These are phyloP conservation scores for Gadopsis bispinosus DNA, from an alignment of 2,797 vertebrate species.

Conservation along the genomic window DNA sequence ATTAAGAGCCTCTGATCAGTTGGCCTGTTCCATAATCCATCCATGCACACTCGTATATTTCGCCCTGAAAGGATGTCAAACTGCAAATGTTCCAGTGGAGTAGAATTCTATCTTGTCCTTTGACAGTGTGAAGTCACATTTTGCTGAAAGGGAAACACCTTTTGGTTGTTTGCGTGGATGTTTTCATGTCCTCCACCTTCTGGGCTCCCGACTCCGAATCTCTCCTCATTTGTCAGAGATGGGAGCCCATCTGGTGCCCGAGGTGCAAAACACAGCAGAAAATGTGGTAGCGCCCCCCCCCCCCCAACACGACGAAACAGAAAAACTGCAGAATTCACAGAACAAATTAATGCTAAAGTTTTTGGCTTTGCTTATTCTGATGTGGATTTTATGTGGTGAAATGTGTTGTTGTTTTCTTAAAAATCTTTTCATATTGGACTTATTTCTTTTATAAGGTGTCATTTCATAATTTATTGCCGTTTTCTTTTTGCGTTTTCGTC, in stretches of 20 bases:
- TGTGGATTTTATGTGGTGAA: neutral
- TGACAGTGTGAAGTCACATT: neutral
- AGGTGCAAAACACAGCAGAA: neutral
- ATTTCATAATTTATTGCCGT: too few relatives aligned
- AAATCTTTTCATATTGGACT: neutral
- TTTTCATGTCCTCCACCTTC: conserved; percentile 5
- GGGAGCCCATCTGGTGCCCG: conserved; percentile 20
- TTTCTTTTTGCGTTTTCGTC: too few relatives aligned
- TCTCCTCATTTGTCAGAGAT: neutral
- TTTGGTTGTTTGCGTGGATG: neutral
- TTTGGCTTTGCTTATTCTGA: neutral
- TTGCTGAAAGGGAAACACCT: neutral
- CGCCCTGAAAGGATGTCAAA: neutral
- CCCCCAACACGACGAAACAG: too few relatives aligned
- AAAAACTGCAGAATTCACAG: neutral
- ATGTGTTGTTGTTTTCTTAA: neutral
- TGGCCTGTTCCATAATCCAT: neutral
- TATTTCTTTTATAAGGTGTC: neutral
- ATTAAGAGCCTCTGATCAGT: neutral
- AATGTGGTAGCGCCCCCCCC: neutral
- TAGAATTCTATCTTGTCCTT: neutral
- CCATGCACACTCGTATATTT: neutral
- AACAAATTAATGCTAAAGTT: neutral
- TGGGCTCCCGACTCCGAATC: neutral
- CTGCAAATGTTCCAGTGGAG: neutral